Percentiles rank a stretch among this genome's conserved stretches.
These are phyloP conservation scores for Reinhardtius hippoglossoides DNA, from an alignment of 2,113 vertebrate species.

Conservation along the genomic window DNA sequence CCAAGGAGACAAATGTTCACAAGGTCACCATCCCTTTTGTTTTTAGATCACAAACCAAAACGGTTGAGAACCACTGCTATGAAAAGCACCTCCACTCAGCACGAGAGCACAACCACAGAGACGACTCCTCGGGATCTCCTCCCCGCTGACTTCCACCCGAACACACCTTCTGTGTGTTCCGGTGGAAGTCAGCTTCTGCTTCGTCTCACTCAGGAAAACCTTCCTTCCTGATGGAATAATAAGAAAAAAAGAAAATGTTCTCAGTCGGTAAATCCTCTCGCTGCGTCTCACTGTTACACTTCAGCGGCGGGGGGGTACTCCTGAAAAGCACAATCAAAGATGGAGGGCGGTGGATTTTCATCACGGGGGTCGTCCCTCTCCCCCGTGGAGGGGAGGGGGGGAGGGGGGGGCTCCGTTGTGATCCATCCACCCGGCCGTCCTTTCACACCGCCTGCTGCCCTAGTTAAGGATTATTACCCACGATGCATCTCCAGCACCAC, in stretches of 20 bases:
- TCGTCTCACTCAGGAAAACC: not conserved
- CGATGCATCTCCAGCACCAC: conserved; percentile 50
- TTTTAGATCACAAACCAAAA: too few relatives aligned
- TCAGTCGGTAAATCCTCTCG: conserved; percentile 34
- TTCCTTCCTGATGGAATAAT: too few relatives aligned
- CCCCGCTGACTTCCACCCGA: too few relatives aligned
- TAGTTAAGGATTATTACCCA: conserved; percentile 66
- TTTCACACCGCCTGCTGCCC: conserved; percentile 8
- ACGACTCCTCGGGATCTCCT: too few relatives aligned
- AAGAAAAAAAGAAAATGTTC: too few relatives aligned
- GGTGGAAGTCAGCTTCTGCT: not conserved
- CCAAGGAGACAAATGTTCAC: too few relatives aligned
- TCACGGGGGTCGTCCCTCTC: conserved; percentile 1
- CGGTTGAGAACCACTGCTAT: too few relatives aligned
- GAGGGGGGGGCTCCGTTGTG: not conserved
- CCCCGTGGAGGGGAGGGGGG: not conserved
- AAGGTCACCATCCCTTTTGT: too few relatives aligned
- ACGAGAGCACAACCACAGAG: too few relatives aligned
- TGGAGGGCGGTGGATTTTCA: conserved; percentile 47
- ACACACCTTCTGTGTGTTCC: too few relatives aligned
- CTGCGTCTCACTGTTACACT: conserved; percentile 8
- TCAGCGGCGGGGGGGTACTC: not conserved
- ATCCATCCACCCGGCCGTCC: conserved; percentile 16
- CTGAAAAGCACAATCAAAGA: conserved; percentile 64
- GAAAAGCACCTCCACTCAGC: too few relatives aligned